Base-by-base conservation (phyloP, 1,140 invertebrate genomes). In the Aphelinus atriplicis region DNA sequence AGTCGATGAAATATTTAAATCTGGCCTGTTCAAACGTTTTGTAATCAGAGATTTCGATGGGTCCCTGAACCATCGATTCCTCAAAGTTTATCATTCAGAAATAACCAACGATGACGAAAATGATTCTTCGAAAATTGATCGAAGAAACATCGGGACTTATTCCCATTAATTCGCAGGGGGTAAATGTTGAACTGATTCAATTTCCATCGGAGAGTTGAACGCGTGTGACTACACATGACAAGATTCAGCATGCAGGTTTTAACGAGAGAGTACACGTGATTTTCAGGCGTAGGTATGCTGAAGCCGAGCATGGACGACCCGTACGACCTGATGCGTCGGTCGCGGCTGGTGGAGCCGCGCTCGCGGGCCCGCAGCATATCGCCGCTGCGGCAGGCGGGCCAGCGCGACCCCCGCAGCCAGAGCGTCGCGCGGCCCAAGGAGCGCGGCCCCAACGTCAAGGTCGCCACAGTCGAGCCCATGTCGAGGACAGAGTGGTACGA, bases 291-390 rank as follows among this genome's bases (percentile, higher is more conserved):
- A 87, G 87, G 87, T 62, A 81, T 88, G 67, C 78, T 88, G 67
- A 84, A 82, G 45, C 68, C 85, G 50, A 79, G 83, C 53, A 79
- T 78, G 42, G 85, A 88, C 76, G 94, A 95, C 86, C 94, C 94
- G 0, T 95, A 95, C 86, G 94, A 95, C 85, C 88, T 94, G 72
- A 94, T 95, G 92, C 89, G 94, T 80, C 88, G 93, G 70, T 93
- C 91, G 77, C 90, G 94, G 77, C 82, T 95, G 75, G 87, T 90
- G 57, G 91, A 92, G 42, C 92, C 92, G 9, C 84, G 90, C 69
- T 89, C 89, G 55, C 84, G 91, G 45, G 90, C 91, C 3, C 89
- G 90, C 81, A 92, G 91, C 79, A 91, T 90, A 51, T 91, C 91
- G 51, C 91, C 90, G 0, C 83, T 85, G 60, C 83, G 86, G 0